Evolutionary conservation across 1,140 invertebrate genomes (phyloP).

Genomic region (Marisa cornuarietis): DNA sequence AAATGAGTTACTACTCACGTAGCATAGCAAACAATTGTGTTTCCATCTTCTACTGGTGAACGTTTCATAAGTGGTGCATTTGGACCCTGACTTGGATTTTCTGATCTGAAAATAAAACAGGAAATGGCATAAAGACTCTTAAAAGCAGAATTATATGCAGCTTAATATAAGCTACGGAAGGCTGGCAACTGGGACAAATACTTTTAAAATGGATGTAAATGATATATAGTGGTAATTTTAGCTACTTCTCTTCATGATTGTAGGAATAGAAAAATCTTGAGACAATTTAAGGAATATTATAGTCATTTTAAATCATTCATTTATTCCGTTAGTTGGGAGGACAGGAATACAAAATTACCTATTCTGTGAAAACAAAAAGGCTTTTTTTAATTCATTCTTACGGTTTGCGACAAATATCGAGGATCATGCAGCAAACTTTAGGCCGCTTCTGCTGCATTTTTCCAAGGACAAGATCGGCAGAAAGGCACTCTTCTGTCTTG

Average conservation of each 20-base stretch:
- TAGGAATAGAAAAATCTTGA: not conserved
- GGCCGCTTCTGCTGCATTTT: conserved; percentile 60
- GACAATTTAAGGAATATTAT: not conserved
- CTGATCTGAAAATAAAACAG: conserved; percentile 1
- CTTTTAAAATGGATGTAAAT: too few species aligned
- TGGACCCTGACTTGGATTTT: conserved; percentile 14
- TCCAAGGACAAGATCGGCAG: conserved; percentile 49
- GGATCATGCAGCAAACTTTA: conserved; percentile 65
- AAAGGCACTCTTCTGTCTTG: conserved; percentile 63
- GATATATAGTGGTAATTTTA: too few species aligned
- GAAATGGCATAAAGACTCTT: not conserved
- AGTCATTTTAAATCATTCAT: not conserved
- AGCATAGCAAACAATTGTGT: conserved; percentile 48
- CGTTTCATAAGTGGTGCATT: conserved; percentile 5
- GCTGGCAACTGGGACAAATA: too few species aligned
- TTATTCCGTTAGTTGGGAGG: not conserved
- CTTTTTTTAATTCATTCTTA: conserved; percentile 30
- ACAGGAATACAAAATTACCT: not conserved
- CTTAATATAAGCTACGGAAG: too few species aligned
- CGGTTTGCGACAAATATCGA: conserved; percentile 66
- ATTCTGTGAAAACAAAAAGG: not conserved
- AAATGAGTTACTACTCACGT: conserved; percentile 39
- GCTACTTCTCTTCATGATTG: not conserved
- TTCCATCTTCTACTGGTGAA: conserved; percentile 31
- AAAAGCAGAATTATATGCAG: too few species aligned